A percentile compares a stretch with the other conserved stretches of the same genome.
These are phyloP conservation scores for Leptocoma aspasia DNA, from an alignment of 2,113 vertebrate genomes.

Conservation along the genomic window DNA sequence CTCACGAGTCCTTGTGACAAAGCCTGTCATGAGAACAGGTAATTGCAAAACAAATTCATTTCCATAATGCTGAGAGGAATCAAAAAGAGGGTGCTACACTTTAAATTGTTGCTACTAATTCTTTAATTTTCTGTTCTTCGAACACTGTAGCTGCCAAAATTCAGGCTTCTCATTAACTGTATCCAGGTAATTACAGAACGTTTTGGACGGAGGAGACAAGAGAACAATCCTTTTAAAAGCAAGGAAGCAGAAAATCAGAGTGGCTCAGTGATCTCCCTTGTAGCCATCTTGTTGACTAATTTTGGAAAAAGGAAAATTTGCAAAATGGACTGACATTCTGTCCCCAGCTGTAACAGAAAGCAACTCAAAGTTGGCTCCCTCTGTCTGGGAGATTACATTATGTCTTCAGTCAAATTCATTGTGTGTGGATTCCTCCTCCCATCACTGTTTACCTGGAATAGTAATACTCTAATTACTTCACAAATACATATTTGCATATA, in stretches of 20 bases:
- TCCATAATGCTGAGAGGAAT: neutral
- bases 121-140: neutral
- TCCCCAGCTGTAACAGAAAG: neutral
- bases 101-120: neutral
- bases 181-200: neutral
- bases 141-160: neutral
- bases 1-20: neutral
- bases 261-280: neutral
- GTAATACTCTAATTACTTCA: slow-evolving; percentile 17
- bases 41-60: neutral
- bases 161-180: neutral
- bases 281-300: neutral
- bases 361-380: neutral
- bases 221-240: neutral
- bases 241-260: neutral
- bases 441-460: neutral
- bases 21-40: neutral
- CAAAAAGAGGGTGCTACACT: neutral
- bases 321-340: neutral
- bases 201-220: neutral
- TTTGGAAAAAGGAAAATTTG: neutral
- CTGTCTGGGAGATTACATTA: neutral
- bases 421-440: neutral
- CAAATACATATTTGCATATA: slow-evolving; percentile 39
- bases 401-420: neutral